phyloP scores from a whole-genome alignment of 2,888 invertebrate species.

The Asteroscopus sphinx region DNA sequence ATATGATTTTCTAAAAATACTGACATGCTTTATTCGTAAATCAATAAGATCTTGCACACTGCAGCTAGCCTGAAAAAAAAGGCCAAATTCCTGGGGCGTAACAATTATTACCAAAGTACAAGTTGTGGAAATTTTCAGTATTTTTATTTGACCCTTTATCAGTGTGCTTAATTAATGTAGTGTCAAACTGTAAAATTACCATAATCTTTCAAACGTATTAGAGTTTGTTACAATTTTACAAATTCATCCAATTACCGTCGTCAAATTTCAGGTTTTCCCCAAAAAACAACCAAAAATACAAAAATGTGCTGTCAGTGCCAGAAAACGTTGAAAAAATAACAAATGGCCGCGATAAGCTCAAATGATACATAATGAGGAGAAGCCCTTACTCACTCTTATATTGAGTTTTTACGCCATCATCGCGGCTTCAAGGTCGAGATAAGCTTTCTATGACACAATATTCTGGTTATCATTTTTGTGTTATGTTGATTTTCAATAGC shows the following conservation, averaged over 20 bases:
- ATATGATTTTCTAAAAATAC: background rate
- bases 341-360: slow-evolving; percentile 36
- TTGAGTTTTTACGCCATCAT: slow-evolving; percentile 27
- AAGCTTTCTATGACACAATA: slow-evolving; percentile 6
- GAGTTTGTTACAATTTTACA: too few relatives aligned
- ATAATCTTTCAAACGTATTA: too few relatives aligned
- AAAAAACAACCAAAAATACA: slow-evolving; percentile 5
- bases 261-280: background rate
- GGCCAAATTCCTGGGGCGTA: too few relatives aligned
- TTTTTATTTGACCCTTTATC: too few relatives aligned
- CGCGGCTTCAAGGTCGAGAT: slow-evolving; percentile 13
- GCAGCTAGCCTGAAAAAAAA: too few relatives aligned
- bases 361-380: slow-evolving; percentile 25
- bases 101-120: too few relatives aligned
- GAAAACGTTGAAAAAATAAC: slow-evolving; percentile 30
- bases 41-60: too few relatives aligned
- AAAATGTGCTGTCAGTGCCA: slow-evolving; percentile 32
- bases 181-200: too few relatives aligned
- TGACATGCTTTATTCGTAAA: background rate
- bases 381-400: slow-evolving; percentile 11
- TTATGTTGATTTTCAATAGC: background rate
- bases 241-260: background rate
- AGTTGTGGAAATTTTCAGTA: too few relatives aligned
- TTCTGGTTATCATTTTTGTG: background rate
- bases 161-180: too few relatives aligned